Evolutionary conservation across 2,888 invertebrate genomes (phyloP).

Genomic region (Molorchus minor): DNA sequence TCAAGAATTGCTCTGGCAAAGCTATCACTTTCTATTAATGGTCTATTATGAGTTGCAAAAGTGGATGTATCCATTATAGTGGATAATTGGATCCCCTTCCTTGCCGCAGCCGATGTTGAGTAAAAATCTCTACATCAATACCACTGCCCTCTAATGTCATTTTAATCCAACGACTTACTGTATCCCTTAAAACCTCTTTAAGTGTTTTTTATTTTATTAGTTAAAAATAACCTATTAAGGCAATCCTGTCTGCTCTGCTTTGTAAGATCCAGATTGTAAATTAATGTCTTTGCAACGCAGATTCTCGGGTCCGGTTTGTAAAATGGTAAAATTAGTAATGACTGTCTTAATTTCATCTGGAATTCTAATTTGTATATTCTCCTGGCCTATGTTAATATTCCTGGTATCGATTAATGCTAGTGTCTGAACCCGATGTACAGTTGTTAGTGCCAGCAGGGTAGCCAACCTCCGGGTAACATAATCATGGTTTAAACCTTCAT

Average conservation of each 20-base stretch:
- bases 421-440: slow-evolving; percentile 23
- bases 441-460: slow-evolving; percentile 20
- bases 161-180: background rate
- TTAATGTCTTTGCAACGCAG: too few relatives aligned
- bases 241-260: background rate
- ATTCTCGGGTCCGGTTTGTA: too few relatives aligned
- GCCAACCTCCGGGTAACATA: slow-evolving; percentile 12
- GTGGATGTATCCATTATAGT: too few relatives aligned
- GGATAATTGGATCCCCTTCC: too few relatives aligned
- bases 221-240: background rate
- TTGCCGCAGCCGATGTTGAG: background rate
- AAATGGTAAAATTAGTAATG: background rate
- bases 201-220: background rate
- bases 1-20: too few relatives aligned
- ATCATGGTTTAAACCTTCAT: slow-evolving; percentile 12
- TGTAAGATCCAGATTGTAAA: too few relatives aligned
- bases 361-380: background rate
- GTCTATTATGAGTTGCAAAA: too few relatives aligned
- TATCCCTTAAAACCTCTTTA: background rate
- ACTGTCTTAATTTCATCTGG: background rate
- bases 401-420: slow-evolving; percentile 7
- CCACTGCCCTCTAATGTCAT: background rate
- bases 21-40: too few relatives aligned
- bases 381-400: background rate
- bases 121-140: background rate